A percentile compares a stretch with the other conserved stretches of the same genome.
Evolutionary conservation across 2,797 vertebrate genomes (phyloP).

Genomic region (Menidia menidia): DNA sequence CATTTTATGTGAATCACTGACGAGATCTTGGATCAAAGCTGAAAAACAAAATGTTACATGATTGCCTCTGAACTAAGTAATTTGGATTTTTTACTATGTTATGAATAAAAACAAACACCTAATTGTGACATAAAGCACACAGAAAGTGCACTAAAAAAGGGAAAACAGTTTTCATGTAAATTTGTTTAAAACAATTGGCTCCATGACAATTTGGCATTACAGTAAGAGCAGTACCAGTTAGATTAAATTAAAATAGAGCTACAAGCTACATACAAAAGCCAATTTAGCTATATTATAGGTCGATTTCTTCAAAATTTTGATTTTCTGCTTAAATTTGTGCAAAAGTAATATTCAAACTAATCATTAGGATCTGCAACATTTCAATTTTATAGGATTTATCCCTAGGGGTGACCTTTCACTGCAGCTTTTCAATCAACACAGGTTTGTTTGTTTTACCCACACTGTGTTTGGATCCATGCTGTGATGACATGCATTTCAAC

Average conservation of each 20-base stretch:
- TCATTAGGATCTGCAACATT: not conserved
- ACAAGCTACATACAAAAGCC: too few species aligned
- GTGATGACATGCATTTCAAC: not conserved
- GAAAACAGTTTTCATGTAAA: too few species aligned
- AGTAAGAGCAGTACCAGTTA: too few species aligned
- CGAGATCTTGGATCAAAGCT: not conserved
- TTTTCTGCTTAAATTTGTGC: not conserved
- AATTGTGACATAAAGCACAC: too few species aligned
- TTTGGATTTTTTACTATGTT: too few species aligned
- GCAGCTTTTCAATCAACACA: not conserved
- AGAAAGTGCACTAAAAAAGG: too few species aligned
- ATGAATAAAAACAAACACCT: too few species aligned
- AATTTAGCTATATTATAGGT: not conserved
- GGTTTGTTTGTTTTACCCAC: not conserved
- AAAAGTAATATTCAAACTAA: not conserved
- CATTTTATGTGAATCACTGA: slow-evolving; percentile 1
- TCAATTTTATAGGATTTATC: not conserved
- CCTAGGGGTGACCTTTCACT: not conserved
- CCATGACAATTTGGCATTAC: too few species aligned
- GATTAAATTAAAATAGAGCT: too few species aligned
- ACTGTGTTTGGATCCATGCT: not conserved
- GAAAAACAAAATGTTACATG: not conserved
- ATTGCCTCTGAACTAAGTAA: too few species aligned
- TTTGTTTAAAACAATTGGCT: too few species aligned
- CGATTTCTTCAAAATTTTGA: not conserved